Evolutionary conservation across 1,140 invertebrate genomes (phyloP).

Genomic region (Bradysia coprophila): DNA sequence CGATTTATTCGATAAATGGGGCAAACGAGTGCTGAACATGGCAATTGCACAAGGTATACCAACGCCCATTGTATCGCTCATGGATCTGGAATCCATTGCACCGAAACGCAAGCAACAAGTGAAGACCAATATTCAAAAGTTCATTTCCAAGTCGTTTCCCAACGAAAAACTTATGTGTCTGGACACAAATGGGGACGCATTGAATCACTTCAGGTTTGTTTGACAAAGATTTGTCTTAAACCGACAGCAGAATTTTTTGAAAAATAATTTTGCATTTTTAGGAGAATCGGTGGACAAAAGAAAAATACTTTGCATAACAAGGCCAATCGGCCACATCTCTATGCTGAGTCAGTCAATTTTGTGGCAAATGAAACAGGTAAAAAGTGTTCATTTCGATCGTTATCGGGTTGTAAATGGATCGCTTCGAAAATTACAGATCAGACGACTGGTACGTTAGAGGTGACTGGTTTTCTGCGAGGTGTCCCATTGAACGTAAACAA

Average conservation of each 20-base stretch:
- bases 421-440: constrained; percentile 18
- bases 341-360: constrained; percentile 63
- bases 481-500: constrained; percentile 67
- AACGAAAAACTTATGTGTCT: constrained; percentile 63
- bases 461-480: constrained; percentile 74
- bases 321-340: constrained; percentile 58
- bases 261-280: background rate
- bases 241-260: background rate
- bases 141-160: constrained; percentile 58
- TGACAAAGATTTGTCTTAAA: background rate
- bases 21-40: constrained; percentile 49
- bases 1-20: constrained; percentile 52
- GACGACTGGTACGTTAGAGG: constrained; percentile 50
- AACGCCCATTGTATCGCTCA: constrained; percentile 53
- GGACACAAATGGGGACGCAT: constrained; percentile 54
- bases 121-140: constrained; percentile 57
- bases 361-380: constrained; percentile 22
- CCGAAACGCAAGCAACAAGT: constrained; percentile 52
- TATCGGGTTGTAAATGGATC: background rate
- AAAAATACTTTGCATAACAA: constrained; percentile 49
- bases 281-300: constrained; percentile 62
- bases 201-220: constrained; percentile 46
- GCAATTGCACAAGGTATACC: constrained; percentile 70
- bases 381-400: background rate
- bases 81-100: constrained; percentile 50